These are phyloP conservation scores for Butastur rufipennis DNA, from an alignment of 2,113 vertebrate genomes.

Conservation along the genomic window DNA sequence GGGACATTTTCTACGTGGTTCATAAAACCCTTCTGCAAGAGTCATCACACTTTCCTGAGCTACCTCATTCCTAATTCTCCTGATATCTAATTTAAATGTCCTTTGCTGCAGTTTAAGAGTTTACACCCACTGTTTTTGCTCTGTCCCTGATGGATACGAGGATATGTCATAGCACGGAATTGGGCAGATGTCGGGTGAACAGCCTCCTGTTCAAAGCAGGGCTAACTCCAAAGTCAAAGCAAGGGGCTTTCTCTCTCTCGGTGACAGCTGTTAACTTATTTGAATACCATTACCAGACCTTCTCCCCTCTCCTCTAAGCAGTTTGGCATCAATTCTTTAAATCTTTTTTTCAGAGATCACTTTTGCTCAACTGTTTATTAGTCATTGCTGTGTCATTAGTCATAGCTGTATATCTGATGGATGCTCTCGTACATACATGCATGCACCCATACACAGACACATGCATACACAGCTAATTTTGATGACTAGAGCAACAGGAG, in stretches of 20 bases:
- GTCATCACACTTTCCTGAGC: background rate
- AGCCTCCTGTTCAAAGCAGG: background rate
- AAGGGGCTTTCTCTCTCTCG: background rate
- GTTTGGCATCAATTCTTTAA: background rate
- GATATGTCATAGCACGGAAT: background rate
- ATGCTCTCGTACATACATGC: background rate
- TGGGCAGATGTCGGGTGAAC: background rate
- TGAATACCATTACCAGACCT: background rate
- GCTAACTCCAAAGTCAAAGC: background rate
- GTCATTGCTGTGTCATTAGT: background rate
- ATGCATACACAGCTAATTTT: background rate
- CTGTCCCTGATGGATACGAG: background rate
- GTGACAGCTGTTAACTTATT: background rate
- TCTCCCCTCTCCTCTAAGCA: background rate
- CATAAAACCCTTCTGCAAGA: background rate
- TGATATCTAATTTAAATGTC: background rate
- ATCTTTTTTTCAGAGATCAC: background rate
- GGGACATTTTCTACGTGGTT: background rate
- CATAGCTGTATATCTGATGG: background rate
- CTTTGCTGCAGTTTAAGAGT: background rate
- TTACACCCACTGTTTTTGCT: background rate
- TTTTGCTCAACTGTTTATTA: background rate
- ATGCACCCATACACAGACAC: background rate
- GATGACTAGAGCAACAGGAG: background rate
- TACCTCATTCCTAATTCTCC: background rate